Base-by-base conservation (phyloP, 2,888 invertebrate genomes). In the Agriotes lineatus region DNA sequence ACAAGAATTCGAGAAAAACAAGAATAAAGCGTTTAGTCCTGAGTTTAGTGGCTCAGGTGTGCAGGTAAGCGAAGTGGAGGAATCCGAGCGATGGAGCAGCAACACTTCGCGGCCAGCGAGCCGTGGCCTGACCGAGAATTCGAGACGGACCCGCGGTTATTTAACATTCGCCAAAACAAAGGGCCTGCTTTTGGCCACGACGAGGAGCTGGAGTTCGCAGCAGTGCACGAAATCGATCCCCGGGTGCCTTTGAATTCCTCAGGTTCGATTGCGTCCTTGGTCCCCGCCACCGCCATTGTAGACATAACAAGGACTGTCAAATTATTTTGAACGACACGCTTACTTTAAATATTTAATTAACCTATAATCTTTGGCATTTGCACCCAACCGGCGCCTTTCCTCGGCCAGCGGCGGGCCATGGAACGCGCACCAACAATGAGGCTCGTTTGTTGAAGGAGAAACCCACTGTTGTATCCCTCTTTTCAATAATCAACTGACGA, bases 41-140 rank as follows among this genome's bases (percentile, higher is more conserved):
- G 52, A 52, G 52, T 60, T 60, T 50, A 50, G 63, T 56, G 39
- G 65, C 50, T 65, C 58, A 65, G 65, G 60, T 60, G 66, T 52
- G 52, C 68, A 58, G 52, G 63, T 56, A 61, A 50, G 64, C 37
- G 48, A 57, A 57, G 42, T 35, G 48, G 56, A 65, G 50, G 58
- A 63, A 63, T 63, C 44, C 58, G 63, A 16, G 57, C 57, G 64
- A 44, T 33, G 60, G 42, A 50, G 30, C 45, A 59, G 60, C 52
- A 57, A 61, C 61, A 45, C 65, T 45, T 35, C 50, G 48, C 65
- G 67, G 67, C 58, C 70, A 61, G 68, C 64, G 63, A 69, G 71
- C 71, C 72, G 72, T 72, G 58, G 71, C 72, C 67, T 63, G 71
- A 52, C 71, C 71, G 68, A 67, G 71, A 71, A 73, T 67, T 71